These are phyloP conservation scores for Aurelia sp. DNA, from an alignment of 30 jellyfish, hydroid and myxozoan species.

Conservation along the genomic window DNA sequence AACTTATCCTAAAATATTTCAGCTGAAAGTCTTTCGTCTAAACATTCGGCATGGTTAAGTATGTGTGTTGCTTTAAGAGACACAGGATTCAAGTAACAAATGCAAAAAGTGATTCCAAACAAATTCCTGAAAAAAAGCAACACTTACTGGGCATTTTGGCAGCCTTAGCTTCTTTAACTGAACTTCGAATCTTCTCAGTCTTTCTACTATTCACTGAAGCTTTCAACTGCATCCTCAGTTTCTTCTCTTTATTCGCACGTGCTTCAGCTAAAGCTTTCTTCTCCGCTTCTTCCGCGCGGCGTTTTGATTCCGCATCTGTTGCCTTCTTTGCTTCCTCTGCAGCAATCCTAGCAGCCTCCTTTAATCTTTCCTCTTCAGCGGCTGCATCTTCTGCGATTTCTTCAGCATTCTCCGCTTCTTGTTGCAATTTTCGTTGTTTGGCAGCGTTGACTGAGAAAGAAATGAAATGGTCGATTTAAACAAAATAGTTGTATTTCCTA, in stretches of 20 bases:
- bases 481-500: no score
- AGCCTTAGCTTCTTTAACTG: conserved; percentile 83
- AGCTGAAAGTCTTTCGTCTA: no score
- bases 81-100: no score
- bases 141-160: conserved; percentile 82
- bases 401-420: conserved; percentile 77
- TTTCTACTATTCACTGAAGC: conserved; percentile 83
- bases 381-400: conserved; percentile 74
- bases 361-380: conserved; percentile 77
- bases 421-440: conserved; percentile 37
- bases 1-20: no score
- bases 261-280: conserved; percentile 77
- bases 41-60: no score
- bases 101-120: no score
- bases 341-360: conserved; percentile 72
- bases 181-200: conserved; percentile 56
- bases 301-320: conserved; percentile 48
- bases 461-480: no score
- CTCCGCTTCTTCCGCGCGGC: conserved; percentile 80
- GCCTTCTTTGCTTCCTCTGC: conserved; percentile 71
- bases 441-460: conserved; percentile 44
- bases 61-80: no score
- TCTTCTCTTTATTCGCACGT: conserved; percentile 74
- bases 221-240: conserved; percentile 64
- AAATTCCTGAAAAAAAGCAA: no score